Percentiles rank a stretch among this genome's conserved stretches.
phyloP scores from a whole-genome alignment of 2,797 vertebrate genomes.

The Pseudochaenichthys georgianus region DNA sequence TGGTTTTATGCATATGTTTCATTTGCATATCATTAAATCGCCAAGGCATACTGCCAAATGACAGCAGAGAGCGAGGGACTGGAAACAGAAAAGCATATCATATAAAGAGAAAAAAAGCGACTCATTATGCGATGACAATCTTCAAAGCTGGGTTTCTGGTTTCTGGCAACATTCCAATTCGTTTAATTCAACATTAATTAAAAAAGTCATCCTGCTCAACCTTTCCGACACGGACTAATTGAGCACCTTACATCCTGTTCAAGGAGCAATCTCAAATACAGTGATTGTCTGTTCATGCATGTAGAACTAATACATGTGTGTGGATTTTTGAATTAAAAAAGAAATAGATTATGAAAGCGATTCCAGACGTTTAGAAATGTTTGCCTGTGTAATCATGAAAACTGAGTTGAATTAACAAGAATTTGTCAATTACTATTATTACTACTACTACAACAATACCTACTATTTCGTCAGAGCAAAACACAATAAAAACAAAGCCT shows the following conservation, averaged over 20 bases:
- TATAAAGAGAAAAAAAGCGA: slow-evolving; percentile 73
- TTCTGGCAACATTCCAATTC: slow-evolving; percentile 82
- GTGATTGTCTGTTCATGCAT: slow-evolving; percentile 53
- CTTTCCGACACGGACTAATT: slow-evolving; percentile 83
- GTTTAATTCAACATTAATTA: slow-evolving; percentile 86
- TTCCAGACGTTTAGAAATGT: slow-evolving; percentile 40
- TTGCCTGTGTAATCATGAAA: slow-evolving; percentile 47
- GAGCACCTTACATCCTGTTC: slow-evolving; percentile 72
- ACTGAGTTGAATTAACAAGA: not conserved
- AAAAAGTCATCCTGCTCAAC: slow-evolving; percentile 74
- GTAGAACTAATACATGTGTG: slow-evolving; percentile 66
- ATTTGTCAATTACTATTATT: no score
- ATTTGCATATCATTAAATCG: slow-evolving; percentile 99
- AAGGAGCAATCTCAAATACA: slow-evolving; percentile 64
- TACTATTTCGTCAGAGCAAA: not conserved
- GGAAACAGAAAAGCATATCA: slow-evolving; percentile 83
- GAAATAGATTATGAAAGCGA: slow-evolving; percentile 39
- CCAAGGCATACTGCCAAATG: slow-evolving; percentile 85
- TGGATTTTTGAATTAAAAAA: slow-evolving; percentile 60
- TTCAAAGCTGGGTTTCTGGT: slow-evolving; percentile 81
- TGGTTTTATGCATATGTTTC: slow-evolving; percentile 99
- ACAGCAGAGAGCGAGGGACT: slow-evolving; percentile 80
- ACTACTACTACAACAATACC: no score
- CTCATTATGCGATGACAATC: slow-evolving; percentile 87
- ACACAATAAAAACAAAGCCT: slow-evolving; percentile 24